Evolutionary conservation across 1,140 invertebrate species (phyloP), one percentile per base, ranked within the genome.

Genomic region (Notospermus geniculatus): DNA sequence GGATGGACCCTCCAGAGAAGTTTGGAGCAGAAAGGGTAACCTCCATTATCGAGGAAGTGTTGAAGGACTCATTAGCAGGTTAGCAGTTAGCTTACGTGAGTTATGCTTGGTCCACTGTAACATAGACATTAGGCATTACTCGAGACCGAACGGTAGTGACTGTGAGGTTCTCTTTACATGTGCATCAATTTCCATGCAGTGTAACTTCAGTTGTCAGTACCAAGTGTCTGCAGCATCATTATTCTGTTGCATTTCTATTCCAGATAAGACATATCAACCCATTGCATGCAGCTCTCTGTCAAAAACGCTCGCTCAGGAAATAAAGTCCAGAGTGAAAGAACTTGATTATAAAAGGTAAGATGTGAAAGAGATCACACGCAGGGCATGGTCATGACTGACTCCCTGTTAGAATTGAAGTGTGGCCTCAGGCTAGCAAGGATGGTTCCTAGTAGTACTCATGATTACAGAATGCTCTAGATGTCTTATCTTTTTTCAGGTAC

Each of bases 241-340:
- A 43, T 50, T 7, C n/a, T 43, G 17, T 27, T 22, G 22, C 19
- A 30, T 56, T 30, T 7, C 54, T 13, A 55, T 60, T 59, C 23
- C 39, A 75, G 71, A 67, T 11, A 70, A 54, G 56, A 65, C 68
- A 17, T 75, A 75, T 60, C 66, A 71, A 53, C 66, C 69, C 0
- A 57, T 67, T 7, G 69, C 73, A 53, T 71, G 70, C 41, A 67
- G 71, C 4, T 28, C 64, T 7, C 41, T 73, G 30, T 62, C 68
- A 30, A 75, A 73, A 53, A 25, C 50, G n/a, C 54, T 73, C 2
- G 62, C 73, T 17, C 68, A 73, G 13, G 70, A 69, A 54, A 71
- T 75, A 39, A 75, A 72, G 60, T 22, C 25, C 1, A 62, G 57
- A 57, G 73, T 72, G 0, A 71, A 67, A 53, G 67, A 67, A 53